Conservation (phyloP, 2,888 invertebrate genomes). For the Microdon myrmicae region DNA sequence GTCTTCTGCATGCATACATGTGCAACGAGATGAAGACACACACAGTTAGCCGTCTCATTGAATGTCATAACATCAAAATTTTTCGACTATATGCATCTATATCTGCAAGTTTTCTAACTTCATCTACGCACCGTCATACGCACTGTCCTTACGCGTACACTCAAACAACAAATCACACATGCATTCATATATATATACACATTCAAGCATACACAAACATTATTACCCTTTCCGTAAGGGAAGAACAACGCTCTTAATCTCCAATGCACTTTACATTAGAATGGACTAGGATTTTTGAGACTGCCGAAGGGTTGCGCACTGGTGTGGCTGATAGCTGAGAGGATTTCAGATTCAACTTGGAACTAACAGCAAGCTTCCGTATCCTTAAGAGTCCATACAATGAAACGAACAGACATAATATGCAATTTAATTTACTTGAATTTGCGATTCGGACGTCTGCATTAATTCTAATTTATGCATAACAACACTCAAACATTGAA, state of each 20-base stretch:
- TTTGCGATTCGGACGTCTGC: constrained; percentile 58
- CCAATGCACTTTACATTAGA: constrained; percentile 43
- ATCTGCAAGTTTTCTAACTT: constrained; percentile 5
- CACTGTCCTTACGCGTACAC: constrained; percentile 27
- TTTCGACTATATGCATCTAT: constrained; percentile 35
- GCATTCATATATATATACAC: constrained; percentile 10
- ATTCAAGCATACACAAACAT: constrained; percentile 3
- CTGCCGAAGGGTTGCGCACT: constrained; percentile 4
- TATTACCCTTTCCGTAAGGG: constrained; percentile 20
- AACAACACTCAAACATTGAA: constrained; percentile 58
- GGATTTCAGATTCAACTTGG: no score
- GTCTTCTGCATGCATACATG: constrained; percentile 6
- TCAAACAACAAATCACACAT: constrained; percentile 16
- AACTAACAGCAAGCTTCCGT: constrained; percentile 38
- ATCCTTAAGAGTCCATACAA: constrained; percentile 48
- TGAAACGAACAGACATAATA: constrained; percentile 50
- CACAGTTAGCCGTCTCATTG: constrained; percentile 10
- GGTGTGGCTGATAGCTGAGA: background rate
- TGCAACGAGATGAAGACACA: background rate
- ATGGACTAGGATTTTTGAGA: constrained; percentile 34
- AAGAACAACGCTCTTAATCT: constrained; percentile 47
- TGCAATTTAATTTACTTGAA: constrained; percentile 56
- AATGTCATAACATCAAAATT: constrained; percentile 14
- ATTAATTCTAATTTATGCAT: constrained; percentile 59
- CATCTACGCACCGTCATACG: constrained; percentile 37